These are phyloP conservation scores for Coptodon rendalli DNA, from an alignment of 2,113 vertebrate species.

Conservation along the genomic window DNA sequence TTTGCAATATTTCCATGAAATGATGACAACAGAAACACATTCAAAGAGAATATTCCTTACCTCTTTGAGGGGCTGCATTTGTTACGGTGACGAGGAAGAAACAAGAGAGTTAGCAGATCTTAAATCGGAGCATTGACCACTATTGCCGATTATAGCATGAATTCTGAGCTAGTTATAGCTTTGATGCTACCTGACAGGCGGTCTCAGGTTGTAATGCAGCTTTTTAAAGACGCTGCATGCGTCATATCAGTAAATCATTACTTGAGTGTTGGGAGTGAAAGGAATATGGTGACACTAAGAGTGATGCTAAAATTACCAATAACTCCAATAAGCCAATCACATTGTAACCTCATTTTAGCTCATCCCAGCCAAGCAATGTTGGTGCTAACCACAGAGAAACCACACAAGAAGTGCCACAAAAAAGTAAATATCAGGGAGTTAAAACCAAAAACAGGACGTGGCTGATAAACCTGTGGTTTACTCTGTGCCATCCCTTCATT, in stretches of 20 bases:
- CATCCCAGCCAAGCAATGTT: not conserved
- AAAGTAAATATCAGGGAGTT: not conserved
- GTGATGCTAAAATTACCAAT: not conserved
- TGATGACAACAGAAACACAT: not conserved
- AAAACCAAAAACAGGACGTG: not conserved
- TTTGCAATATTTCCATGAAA: not conserved
- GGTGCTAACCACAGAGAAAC: not conserved
- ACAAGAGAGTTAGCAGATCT: not conserved
- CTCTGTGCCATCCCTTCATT: not conserved
- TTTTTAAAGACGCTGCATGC: not conserved
- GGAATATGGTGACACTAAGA: not conserved
- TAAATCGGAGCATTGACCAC: not conserved
- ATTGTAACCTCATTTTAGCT: not conserved
- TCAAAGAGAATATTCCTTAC: not conserved
- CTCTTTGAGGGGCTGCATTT: fast-evolving
- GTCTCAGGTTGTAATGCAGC: not conserved
- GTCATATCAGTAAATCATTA: not conserved
- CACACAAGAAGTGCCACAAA: not conserved
- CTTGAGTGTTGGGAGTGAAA: not conserved
- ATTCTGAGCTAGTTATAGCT: not conserved
- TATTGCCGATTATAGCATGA: not conserved
- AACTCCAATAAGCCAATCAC: not conserved
- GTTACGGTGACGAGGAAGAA: not conserved
- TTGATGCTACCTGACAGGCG: not conserved
- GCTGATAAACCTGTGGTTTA: not conserved